phyloP scores from a whole-genome alignment of 1,140 invertebrate genomes.

The Tyrophagus putrescentiae region DNA sequence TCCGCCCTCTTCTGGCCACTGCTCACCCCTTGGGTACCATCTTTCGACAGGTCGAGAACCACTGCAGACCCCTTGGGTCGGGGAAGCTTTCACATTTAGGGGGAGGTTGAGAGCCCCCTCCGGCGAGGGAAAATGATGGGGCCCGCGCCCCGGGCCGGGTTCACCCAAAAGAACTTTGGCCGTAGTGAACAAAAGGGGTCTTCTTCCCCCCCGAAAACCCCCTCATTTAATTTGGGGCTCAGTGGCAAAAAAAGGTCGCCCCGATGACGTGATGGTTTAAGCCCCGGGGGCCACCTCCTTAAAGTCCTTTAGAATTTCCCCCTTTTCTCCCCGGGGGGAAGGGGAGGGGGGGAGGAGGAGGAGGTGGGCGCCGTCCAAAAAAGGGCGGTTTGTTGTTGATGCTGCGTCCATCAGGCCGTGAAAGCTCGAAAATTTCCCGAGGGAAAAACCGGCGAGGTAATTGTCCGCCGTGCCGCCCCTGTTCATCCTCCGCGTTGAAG shows the following conservation, averaged over 20 bases:
- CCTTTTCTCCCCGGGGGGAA: too few relatives aligned
- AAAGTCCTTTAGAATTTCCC: background rate
- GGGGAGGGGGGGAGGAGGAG: too few relatives aligned
- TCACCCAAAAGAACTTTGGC: background rate
- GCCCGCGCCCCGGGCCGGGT: background rate
- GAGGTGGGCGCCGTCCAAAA: too few relatives aligned
- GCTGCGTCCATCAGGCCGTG: background rate
- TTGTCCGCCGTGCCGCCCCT: constrained; percentile 29
- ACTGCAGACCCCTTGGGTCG: constrained; percentile 20
- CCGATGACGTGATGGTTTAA: constrained; percentile 1
- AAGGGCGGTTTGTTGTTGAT: background rate
- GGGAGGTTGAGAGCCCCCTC: constrained; percentile 15
- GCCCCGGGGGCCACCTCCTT: background rate
- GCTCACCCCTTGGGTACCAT: constrained; percentile 20
- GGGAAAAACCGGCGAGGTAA: constrained; percentile 34
- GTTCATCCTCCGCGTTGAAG: constrained; percentile 22
- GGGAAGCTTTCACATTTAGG: constrained; percentile 17
- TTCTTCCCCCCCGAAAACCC: too few relatives aligned
- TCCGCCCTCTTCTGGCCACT: constrained; percentile 18
- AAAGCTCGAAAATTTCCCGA: constrained; percentile 40
- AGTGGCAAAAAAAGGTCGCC: background rate
- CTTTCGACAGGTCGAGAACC: constrained; percentile 21
- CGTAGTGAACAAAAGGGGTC: background rate
- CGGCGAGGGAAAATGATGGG: background rate
- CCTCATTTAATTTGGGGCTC: background rate